These are phyloP conservation scores for Arbacia lixula DNA, from an alignment of 53 echinoderm and acorn worm species.

Conservation along the genomic window DNA sequence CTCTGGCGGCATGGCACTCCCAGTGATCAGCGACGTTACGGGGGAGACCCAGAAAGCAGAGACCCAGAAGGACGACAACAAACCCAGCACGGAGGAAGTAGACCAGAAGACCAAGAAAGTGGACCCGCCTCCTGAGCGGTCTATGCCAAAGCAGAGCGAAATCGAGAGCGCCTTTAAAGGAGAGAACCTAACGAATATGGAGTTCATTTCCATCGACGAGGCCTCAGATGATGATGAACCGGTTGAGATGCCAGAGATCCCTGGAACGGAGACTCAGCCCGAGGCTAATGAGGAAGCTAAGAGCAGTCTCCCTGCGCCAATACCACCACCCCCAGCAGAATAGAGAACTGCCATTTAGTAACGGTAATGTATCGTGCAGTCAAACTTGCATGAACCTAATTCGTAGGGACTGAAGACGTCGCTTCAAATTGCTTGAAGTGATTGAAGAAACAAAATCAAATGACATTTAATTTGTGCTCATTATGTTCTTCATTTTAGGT, in stretches of 20 bases:
- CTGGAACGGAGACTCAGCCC: slow-evolving; percentile 10
- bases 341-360: too few species aligned
- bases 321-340: slow-evolving; percentile 37
- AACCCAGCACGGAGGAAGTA: neutral
- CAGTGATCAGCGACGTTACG: slow-evolving; percentile 24
- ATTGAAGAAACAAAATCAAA: too few species aligned
- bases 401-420: too few species aligned
- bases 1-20: slow-evolving; percentile 22
- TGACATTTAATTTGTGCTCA: too few species aligned
- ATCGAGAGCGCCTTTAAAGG: slow-evolving; percentile 21
- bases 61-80: slow-evolving; percentile 7
- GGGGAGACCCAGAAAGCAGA: neutral
- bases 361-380: too few species aligned
- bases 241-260: slow-evolving; percentile 46
- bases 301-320: slow-evolving; percentile 32
- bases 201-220: slow-evolving; percentile 34
- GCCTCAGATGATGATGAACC: slow-evolving; percentile 13
- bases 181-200: slow-evolving; percentile 20
- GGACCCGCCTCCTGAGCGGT: slow-evolving; percentile 15
- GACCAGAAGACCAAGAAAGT: neutral
- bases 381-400: too few species aligned
- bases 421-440: too few species aligned
- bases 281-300: slow-evolving; percentile 1
- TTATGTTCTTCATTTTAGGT: too few species aligned
- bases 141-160: slow-evolving; percentile 37